Base-by-base conservation (phyloP, 2,888 invertebrate species). In the Acleris sparsana region DNA sequence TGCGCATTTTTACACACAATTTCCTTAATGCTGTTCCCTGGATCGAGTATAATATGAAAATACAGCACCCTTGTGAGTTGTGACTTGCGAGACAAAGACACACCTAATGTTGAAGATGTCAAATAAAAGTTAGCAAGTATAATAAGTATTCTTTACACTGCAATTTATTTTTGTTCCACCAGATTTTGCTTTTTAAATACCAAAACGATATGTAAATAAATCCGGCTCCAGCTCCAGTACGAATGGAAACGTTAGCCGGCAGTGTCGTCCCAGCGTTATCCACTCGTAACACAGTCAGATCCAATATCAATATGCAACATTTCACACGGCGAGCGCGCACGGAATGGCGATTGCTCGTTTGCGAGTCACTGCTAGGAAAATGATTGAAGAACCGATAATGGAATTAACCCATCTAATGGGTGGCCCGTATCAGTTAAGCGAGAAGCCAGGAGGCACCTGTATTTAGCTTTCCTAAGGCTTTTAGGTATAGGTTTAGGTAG, bases 271-370 rank as follows among this genome's bases (percentile, higher is more conserved):
- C 58, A 18, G 48, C 63, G 58, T 63, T 63, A 58, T 63, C 63
- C 63, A 46, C 55, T 64, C 64, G 53, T 64, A 49, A 64, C 55
- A 29, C 64, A 60, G 64, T 64, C 64, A 60, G 49, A 48, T 55
- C 64, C 53, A 64, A 64, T 64, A 64, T 64, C 64, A 64, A 64
- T 64, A 64, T 59, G 64, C 59, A 64, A 53, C 64, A 64, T 64
- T 64, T 64, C 59, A 59, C 60, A 18, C 16, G 43, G 55, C 55
- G 64, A 53, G 43, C 49, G 64, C 25, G 58, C 57, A 22, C 49
- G 55, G 55, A 49, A 65, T 61, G 51, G 51, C 29, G 60, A 61
- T 56, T 56, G 66, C 44, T 56, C 44, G 65, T 56, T 65, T 51
- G 60, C 60, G 60, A 55, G 60, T 52, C 65, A 57, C 56, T 66